These are phyloP conservation scores for Malacoctenus gilli DNA, from an alignment of 2,797 vertebrate species.

Conservation along the genomic window DNA sequence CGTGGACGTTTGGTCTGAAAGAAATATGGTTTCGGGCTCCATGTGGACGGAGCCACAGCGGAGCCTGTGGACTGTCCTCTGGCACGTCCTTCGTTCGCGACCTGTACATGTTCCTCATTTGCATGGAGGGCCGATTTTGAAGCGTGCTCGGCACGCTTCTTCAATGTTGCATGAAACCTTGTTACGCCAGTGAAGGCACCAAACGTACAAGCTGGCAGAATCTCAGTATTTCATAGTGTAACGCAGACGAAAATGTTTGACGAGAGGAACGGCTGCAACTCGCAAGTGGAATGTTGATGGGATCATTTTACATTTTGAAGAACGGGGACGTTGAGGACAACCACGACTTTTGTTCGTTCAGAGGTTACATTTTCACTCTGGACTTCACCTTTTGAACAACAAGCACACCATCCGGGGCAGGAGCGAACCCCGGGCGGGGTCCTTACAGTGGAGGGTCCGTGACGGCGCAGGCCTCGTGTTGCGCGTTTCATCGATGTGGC, in stretches of 20 bases:
- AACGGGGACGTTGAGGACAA: constrained; percentile 19
- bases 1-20: too few relatives aligned
- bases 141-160: constrained; percentile 16
- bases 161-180: constrained; percentile 58
- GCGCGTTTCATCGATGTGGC: too few relatives aligned
- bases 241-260: constrained; percentile 31
- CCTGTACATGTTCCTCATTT: constrained; percentile 18
- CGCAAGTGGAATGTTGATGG: background rate
- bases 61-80: too few relatives aligned
- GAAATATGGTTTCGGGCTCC: too few relatives aligned
- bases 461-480: constrained; percentile 2
- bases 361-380: constrained; percentile 12
- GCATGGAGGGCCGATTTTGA: constrained; percentile 27
- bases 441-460: background rate
- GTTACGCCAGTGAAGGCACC: constrained; percentile 9
- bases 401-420: constrained; percentile 40
- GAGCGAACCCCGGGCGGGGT: background rate
- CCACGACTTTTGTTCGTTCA: constrained; percentile 22
- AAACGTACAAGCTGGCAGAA: constrained; percentile 11
- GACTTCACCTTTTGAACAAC: constrained; percentile 11
- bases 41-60: too few relatives aligned
- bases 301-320: background rate
- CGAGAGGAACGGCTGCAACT: constrained; percentile 5
- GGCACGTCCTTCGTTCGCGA: constrained; percentile 28
- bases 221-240: constrained; percentile 19